Base-by-base conservation (phyloP, 2,888 invertebrate genomes). In the Hypomecis punctinalis region DNA sequence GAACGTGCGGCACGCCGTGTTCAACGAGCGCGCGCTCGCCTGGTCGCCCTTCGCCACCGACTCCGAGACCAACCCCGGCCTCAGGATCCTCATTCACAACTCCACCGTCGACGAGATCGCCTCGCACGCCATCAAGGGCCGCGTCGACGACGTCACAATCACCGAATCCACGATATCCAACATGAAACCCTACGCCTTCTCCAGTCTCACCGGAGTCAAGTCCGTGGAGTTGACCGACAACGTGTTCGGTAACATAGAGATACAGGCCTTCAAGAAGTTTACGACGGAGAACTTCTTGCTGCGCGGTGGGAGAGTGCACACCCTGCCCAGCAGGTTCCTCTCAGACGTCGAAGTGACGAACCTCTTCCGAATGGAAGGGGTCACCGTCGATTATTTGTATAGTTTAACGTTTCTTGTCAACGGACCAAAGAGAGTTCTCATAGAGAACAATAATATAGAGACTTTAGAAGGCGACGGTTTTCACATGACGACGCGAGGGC, bases 241-340 rank as follows among this genome's bases (percentile, higher is more conserved):
- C 62, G 82, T 83, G 3, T 92, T 96, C 49, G 90, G 94, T 47
- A 93, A 90, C 54, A 93, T 97, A 52, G 95, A 96, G 72, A 94
- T 94, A 46, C 95, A 97, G 86, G 95, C 96, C 2, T 97, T 97
- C 77, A 97, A 97, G 78, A 96, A 96, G 85, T 96, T 97, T 79
- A 94, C 95, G 36, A 94, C 96, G 0, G 93, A 94, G 42, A 94
- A 94, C 71, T 93, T 97, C 69, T 90, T 94, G 70, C 84, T 97
- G 56, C 92, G 93, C 47, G 95, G 95, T 5, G 95, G 96, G 33
- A 86, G 79, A 9, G 94, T 96, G 52, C 86, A 90, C 37, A 91
- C 90, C 56, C 82, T 97, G 65, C 96, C 96, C 5, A 96, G 96
- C 73, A 94, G 96, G 67, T 94, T 95, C 63, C 94, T 97, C 80